These are phyloP conservation scores for Patagioenas fasciata DNA, from an alignment of 2,113 vertebrate species.

Conservation along the genomic window DNA sequence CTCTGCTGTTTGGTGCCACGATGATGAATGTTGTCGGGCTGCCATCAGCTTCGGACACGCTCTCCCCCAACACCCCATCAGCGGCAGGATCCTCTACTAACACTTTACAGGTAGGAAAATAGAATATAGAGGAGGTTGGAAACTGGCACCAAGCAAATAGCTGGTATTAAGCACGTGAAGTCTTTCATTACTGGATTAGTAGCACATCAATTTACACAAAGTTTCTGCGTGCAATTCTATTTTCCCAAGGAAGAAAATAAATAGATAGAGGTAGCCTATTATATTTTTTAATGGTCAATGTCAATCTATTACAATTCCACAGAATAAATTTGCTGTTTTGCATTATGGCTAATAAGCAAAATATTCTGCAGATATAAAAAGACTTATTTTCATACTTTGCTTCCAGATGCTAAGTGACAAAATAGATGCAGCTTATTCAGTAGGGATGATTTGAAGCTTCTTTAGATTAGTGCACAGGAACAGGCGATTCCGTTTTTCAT, in stretches of 20 bases:
- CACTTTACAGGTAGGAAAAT: not conserved
- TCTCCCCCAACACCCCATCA: not conserved
- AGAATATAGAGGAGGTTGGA: not conserved
- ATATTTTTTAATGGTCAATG: not conserved
- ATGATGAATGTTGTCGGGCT: not conserved
- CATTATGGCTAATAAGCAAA: conserved; percentile 4
- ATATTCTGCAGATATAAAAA: not conserved
- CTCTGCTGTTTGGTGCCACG: not conserved
- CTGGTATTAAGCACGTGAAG: not conserved
- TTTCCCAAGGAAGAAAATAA: not conserved
- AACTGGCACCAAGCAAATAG: not conserved
- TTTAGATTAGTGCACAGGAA: not conserved
- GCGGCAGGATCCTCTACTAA: not conserved
- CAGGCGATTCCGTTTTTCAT: not conserved
- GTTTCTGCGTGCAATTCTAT: not conserved
- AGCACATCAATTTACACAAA: not conserved
- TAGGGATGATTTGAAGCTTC: not conserved
- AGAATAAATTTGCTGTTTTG: not conserved
- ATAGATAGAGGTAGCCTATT: not conserved
- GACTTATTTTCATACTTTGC: not conserved
- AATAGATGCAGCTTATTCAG: not conserved
- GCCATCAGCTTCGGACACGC: not conserved
- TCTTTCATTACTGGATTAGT: not conserved
- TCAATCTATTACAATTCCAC: not conserved
- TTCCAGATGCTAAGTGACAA: conserved; percentile 18